A percentile compares a stretch with the other conserved stretches of the same genome.
Conservation (phyloP, 2,113 vertebrate species). For the Grus americana region DNA sequence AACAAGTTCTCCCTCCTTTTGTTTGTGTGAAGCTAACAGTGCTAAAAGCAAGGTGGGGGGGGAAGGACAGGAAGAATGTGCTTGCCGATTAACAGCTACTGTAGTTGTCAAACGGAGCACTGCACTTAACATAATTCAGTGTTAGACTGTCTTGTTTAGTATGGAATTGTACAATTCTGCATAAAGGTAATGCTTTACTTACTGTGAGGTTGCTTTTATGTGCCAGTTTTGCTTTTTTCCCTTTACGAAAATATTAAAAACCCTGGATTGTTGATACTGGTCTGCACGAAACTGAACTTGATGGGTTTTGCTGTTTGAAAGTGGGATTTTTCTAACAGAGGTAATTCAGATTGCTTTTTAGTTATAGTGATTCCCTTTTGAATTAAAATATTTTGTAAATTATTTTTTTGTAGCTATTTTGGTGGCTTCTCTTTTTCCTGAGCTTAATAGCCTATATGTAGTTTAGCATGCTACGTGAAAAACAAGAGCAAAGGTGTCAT, state of each 20-base stretch:
- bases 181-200: background rate
- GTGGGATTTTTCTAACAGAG: background rate
- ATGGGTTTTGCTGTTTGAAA: background rate
- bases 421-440: background rate
- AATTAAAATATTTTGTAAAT: background rate
- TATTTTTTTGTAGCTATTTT: background rate
- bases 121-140: background rate
- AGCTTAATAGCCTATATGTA: rapidly evolving
- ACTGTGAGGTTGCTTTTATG: rapidly evolving
- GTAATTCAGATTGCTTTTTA: background rate
- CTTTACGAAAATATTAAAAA: background rate
- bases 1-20: background rate
- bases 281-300: background rate
- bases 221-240: background rate
- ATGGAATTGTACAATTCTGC: background rate
- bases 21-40: background rate
- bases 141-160: background rate
- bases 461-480: background rate
- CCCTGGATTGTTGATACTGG: background rate
- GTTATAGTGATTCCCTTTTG: background rate
- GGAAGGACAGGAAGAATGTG: background rate
- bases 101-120: background rate
- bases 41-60: background rate
- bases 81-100: background rate
- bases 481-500: background rate